Percentiles rank a stretch among this genome's conserved stretches.
These are phyloP conservation scores for Sardina pilchardus DNA, from an alignment of 2,113 vertebrate genomes.

Conservation along the genomic window DNA sequence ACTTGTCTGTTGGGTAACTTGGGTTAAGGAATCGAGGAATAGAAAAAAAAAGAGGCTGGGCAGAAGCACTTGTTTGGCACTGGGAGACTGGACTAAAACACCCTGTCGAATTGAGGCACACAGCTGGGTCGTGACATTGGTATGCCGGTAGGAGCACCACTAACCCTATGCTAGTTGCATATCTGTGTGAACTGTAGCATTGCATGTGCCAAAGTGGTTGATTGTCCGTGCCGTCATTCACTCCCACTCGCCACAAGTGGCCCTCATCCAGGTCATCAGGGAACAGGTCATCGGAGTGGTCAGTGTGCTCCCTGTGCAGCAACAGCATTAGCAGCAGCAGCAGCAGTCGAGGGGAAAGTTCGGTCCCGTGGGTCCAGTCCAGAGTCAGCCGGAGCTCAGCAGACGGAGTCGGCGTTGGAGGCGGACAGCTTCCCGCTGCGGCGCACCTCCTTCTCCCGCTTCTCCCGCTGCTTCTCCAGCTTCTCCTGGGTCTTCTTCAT, in stretches of 20 bases:
- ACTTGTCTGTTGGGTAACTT: not conserved
- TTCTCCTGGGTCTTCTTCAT: conserved; percentile 88
- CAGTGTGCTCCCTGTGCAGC: not conserved
- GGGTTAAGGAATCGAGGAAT: not conserved
- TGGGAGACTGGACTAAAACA: not conserved
- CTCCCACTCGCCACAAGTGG: not conserved
- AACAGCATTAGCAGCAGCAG: not conserved
- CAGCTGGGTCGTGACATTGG: not conserved
- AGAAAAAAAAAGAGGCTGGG: not conserved
- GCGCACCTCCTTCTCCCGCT: conserved; percentile 78
- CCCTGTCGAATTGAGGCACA: not conserved
- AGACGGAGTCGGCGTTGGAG: conserved; percentile 77
- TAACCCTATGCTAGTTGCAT: not conserved
- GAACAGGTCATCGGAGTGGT: not conserved
- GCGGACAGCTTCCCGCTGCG: conserved; percentile 72
- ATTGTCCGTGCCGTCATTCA: not conserved
- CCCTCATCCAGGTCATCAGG: not conserved
- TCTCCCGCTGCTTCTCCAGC: conserved; percentile 85
- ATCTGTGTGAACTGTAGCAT: not conserved
- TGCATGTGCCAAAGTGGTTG: conserved; percentile 1
- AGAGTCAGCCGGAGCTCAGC: conserved; percentile 65
- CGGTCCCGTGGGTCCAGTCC: not conserved
- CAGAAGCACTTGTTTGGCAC: not conserved
- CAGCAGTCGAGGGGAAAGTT: not conserved
- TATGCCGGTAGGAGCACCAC: not conserved